These are phyloP conservation scores for Microctenopoma steveboyesi DNA, from an alignment of 2,797 vertebrate species.

Conservation along the genomic window DNA sequence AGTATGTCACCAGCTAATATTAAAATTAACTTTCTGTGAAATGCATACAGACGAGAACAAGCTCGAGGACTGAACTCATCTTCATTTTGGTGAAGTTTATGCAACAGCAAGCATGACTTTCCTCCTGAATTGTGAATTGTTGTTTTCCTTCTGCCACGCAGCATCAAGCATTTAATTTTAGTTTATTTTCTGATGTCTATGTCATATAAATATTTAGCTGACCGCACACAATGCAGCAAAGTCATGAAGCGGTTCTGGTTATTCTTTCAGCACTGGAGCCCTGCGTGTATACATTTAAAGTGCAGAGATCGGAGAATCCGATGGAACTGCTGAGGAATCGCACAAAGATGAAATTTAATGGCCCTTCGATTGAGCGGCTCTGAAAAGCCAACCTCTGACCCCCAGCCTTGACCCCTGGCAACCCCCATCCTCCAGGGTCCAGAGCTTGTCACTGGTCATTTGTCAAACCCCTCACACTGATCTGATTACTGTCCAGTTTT, in stretches of 20 bases:
- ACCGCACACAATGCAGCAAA: background rate
- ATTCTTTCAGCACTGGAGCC: slow-evolving; percentile 29
- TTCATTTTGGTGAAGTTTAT: background rate
- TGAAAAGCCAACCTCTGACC: slow-evolving; percentile 81
- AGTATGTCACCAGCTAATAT: background rate
- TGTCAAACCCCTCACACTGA: slow-evolving; percentile 77
- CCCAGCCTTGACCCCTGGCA: slow-evolving; percentile 63
- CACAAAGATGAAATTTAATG: slow-evolving; percentile 83
- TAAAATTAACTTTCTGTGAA: background rate
- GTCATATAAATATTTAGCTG: background rate
- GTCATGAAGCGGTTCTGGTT: background rate
- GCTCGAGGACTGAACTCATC: background rate
- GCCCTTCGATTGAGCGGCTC: slow-evolving; percentile 78
- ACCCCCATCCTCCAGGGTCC: slow-evolving; percentile 72
- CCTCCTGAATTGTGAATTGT: background rate
- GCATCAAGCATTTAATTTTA: background rate
- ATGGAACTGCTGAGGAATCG: slow-evolving; percentile 62
- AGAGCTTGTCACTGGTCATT: slow-evolving; percentile 79
- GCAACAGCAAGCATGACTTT: background rate
- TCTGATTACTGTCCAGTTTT: slow-evolving; percentile 81
- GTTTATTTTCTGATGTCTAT: background rate
- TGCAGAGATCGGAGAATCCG: slow-evolving; percentile 20
- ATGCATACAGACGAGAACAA: background rate
- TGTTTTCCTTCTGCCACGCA: background rate
- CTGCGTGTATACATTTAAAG: slow-evolving; percentile 16